Percentiles rank a stretch among this genome's conserved stretches.
Evolutionary conservation across 2,888 invertebrate species (phyloP).

Genomic region (Pyrochroa serraticornis): DNA sequence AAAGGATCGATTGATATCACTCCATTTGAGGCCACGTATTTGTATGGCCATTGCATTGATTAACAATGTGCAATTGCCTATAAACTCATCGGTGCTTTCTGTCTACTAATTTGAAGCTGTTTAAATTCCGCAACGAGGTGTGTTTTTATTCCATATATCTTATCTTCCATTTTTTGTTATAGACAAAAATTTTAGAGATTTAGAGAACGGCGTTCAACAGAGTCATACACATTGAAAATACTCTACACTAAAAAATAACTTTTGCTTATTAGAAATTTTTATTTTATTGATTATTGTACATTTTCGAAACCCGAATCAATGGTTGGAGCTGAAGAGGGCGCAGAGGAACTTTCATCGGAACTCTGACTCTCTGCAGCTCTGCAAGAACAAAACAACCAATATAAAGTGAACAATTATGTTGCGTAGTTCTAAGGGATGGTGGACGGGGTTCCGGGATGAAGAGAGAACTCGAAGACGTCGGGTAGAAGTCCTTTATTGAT

Average conservation of each 20-base stretch:
- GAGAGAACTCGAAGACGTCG: too few species aligned
- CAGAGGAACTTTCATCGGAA: slow-evolving; percentile 8
- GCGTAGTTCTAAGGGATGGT: too few species aligned
- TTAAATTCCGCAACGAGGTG: slow-evolving; percentile 14
- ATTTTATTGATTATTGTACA: not conserved
- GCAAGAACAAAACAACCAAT: slow-evolving; percentile 11
- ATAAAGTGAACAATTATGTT: slow-evolving; percentile 10
- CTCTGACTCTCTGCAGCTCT: slow-evolving; percentile 7
- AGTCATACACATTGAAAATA: too few species aligned
- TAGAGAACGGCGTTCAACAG: not conserved
- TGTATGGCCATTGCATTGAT: slow-evolving; percentile 4
- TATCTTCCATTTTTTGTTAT: slow-evolving; percentile 14
- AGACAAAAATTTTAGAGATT: slow-evolving; percentile 13
- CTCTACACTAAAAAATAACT: too few species aligned
- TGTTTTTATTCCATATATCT: slow-evolving; percentile 10
- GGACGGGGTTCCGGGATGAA: too few species aligned
- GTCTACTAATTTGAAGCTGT: slow-evolving; percentile 16
- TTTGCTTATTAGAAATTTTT: too few species aligned
- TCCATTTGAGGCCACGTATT: not conserved
- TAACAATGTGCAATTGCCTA: slow-evolving; percentile 6
- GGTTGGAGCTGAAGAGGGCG: slow-evolving; percentile 7
- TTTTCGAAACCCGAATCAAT: not conserved
- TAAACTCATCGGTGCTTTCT: slow-evolving; percentile 11
- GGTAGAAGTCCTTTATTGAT: too few species aligned
- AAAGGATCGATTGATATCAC: slow-evolving; percentile 11